Base-by-base conservation (phyloP, 1,140 invertebrate species). In the Amyelois transitella region DNA sequence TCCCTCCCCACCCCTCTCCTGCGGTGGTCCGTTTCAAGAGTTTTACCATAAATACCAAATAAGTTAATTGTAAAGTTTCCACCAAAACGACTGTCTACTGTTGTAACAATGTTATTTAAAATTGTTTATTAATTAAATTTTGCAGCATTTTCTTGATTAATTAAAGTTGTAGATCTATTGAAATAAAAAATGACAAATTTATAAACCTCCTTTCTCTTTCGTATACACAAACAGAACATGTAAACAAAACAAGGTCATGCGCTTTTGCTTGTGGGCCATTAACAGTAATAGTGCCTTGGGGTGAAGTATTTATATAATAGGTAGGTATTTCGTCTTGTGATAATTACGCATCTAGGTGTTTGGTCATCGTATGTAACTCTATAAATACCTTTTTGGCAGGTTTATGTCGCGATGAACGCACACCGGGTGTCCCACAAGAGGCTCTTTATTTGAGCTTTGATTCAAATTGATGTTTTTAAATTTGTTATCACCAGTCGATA, bases 401-500 rank as follows among this genome's bases (percentile, higher is more conserved):
- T 61, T 62, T 47, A 80, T 73, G 70, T 88, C 82, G 45, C 75
- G 75, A 60, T 82, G 72, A 64, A 47, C 70, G 65, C 74, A 78
- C 47, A 77, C 69, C 55, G 75, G 71, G 61, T 75, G 71, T 32
- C 62, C 50, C 61, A 72, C 50, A 12, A 75, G 53, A 52, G 63
- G 50, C 55, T 88, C 85, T 55, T 81, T 86, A 18, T 60, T 56
- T 21, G 68, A 62, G 53, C 69, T 82, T 68, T 83, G 77, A 55
- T 75, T 85, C 24, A 86, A 62, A 65, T 81, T 83, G 7, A 88
- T 58, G 62, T 61, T 82, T 58, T 86, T 88, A 10, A 88, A 74
- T 70, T 68, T 81, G 65, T 64, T 83, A 64, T 88, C 85, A 51
- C 78, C 77, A 43, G 82, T 75, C 64, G 85, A 88, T 58, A 88